Evolutionary conservation across 37 sponge, comb jelly and placozoan genomes (phyloP).

Genomic region (Lycopodina hypogea): DNA sequence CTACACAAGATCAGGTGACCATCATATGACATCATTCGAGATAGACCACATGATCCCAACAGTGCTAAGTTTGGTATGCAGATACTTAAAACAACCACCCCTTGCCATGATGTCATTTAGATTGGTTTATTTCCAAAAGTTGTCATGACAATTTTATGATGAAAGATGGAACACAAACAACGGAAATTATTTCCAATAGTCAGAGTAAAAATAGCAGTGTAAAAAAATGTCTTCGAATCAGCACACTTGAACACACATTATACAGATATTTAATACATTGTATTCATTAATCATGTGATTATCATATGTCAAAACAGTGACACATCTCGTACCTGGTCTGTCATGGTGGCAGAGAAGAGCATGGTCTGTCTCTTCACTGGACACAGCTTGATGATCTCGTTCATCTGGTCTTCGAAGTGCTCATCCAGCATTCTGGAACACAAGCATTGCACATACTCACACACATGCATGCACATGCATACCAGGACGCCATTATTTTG

Average conservation of each 20-base stretch:
- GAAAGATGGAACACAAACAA: too few species aligned
- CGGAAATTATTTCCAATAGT: too few species aligned
- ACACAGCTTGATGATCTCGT: slow-evolving; percentile 87
- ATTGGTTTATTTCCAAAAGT: too few species aligned
- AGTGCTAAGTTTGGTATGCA: not conserved
- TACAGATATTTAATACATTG: too few species aligned
- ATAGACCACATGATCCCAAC: not conserved
- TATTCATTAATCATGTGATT: too few species aligned
- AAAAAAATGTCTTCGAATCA: too few species aligned
- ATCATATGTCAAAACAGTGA: too few species aligned
- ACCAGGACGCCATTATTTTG: not conserved
- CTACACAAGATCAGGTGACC: slow-evolving; percentile 32
- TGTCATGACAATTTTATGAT: too few species aligned
- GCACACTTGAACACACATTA: too few species aligned
- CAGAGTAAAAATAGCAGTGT: too few species aligned
- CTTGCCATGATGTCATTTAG: too few species aligned
- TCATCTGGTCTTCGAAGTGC: slow-evolving; percentile 93
- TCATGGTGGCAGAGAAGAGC: slow-evolving; percentile 99
- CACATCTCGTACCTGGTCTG: slow-evolving; percentile 86
- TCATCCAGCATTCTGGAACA: slow-evolving; percentile 88
- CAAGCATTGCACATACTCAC: not conserved
- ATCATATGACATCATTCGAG: not conserved
- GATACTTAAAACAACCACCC: not conserved
- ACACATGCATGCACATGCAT: not conserved
- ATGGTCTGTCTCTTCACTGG: slow-evolving; percentile 89